Conservation (phyloP, 2,888 invertebrate genomes). For the Cantharis flavilabris region DNA sequence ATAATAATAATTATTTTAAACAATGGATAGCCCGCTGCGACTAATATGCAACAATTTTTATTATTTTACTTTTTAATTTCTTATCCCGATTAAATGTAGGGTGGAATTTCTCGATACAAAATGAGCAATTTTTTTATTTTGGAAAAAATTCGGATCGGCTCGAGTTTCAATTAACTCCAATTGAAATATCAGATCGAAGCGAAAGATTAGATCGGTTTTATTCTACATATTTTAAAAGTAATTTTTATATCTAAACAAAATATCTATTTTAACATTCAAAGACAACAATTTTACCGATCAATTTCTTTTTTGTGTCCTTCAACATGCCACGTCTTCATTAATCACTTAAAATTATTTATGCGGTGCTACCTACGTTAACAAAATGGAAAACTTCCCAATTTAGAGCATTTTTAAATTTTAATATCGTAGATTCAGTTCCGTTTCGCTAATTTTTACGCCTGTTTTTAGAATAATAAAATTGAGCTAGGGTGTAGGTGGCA, state of each 20-base stretch:
- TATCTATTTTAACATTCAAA: constrained; percentile 38
- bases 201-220: background rate
- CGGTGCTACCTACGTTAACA: background rate
- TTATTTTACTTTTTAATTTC: constrained; percentile 26
- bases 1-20: constrained; percentile 57
- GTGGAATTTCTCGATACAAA: constrained; percentile 42
- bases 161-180: background rate
- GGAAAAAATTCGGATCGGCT: background rate
- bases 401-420: background rate
- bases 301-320: constrained; percentile 40
- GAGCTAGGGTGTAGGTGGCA: background rate
- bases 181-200: background rate
- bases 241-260: constrained; percentile 28
- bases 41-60: constrained; percentile 42
- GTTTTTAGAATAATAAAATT: background rate
- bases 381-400: background rate
- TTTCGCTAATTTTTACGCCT: background rate
- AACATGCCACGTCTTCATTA: constrained; percentile 40
- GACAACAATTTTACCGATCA: constrained; percentile 40
- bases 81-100: constrained; percentile 39
- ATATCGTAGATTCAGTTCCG: background rate
- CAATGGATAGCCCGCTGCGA: constrained; percentile 54
- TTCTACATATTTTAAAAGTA: background rate
- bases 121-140: constrained; percentile 7
- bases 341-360: constrained; percentile 17